These are phyloP conservation scores for Ooceraea biroi DNA, from an alignment of 1,140 invertebrate genomes.

Conservation along the genomic window DNA sequence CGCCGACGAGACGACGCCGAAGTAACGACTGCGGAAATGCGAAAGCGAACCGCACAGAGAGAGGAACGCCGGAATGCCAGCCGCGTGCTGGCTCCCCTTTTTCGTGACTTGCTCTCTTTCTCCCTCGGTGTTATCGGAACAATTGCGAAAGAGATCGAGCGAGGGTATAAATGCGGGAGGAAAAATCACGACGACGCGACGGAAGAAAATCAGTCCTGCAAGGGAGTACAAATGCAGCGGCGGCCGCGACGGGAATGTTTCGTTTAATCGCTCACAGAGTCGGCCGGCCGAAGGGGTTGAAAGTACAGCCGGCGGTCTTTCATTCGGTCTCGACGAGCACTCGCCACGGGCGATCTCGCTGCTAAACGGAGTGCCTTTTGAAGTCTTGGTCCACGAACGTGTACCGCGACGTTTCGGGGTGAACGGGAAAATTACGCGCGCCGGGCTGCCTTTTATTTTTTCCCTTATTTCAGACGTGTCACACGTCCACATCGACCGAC, in stretches of 20 bases:
- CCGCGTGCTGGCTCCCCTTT: not conserved
- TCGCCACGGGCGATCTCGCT: slow-evolving; percentile 20
- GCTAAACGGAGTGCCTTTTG: slow-evolving; percentile 35
- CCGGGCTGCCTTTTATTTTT: not conserved
- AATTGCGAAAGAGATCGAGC: too few species aligned
- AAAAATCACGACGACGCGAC: too few species aligned
- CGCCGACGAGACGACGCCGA: not conserved
- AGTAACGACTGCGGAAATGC: not conserved
- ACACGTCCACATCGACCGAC: not conserved
- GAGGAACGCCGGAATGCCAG: not conserved
- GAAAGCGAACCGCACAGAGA: too few species aligned
- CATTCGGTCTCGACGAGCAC: slow-evolving; percentile 24
- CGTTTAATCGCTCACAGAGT: slow-evolving; percentile 44
- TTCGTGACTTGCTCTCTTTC: not conserved
- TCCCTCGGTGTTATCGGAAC: too few species aligned
- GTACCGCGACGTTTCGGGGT: not conserved
- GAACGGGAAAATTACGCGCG: slow-evolving; percentile 18
- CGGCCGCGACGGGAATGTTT: not conserved
- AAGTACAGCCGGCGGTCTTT: slow-evolving; percentile 33
- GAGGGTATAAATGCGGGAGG: too few species aligned
- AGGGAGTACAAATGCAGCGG: slow-evolving; percentile 30
- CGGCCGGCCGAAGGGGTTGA: slow-evolving; percentile 1
- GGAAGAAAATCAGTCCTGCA: too few species aligned
- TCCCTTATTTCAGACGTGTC: not conserved
- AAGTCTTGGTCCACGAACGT: slow-evolving; percentile 25